Evolutionary conservation across 2,113 vertebrate genomes (phyloP).

Genomic region (Ctenodactylus gundi): DNA sequence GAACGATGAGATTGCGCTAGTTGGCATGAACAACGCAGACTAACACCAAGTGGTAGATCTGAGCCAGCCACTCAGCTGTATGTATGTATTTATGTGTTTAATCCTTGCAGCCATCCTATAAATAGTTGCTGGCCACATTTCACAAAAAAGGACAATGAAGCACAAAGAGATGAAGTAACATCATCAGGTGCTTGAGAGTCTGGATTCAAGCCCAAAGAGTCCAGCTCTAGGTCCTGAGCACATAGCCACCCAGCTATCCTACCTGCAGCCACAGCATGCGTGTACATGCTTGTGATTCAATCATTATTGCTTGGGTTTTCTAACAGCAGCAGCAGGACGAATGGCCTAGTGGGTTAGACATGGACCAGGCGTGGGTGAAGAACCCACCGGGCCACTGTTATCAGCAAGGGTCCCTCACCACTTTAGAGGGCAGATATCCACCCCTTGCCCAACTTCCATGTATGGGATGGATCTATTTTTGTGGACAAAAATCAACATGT

Average conservation of each 20-base stretch:
- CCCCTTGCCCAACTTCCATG: neutral
- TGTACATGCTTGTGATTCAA: neutral
- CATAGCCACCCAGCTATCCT: too few species aligned
- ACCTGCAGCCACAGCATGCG: neutral
- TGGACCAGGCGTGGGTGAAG: neutral
- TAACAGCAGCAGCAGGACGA: neutral
- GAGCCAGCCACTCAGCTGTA: neutral
- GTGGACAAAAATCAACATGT: neutral
- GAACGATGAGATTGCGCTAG: neutral
- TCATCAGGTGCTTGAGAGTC: neutral
- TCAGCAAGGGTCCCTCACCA: neutral
- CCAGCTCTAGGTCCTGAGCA: rapidly evolving
- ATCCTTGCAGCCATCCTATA: neutral
- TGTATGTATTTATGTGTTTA: rapidly evolving
- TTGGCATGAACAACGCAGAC: rapidly evolving
- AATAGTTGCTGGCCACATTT: neutral
- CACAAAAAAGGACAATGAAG: neutral
- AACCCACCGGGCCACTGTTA: neutral
- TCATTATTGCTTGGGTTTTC: neutral
- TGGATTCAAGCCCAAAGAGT: neutral
- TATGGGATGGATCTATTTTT: neutral
- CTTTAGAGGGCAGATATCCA: neutral
- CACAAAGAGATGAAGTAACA: neutral
- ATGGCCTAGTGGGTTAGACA: neutral
- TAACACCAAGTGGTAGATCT: rapidly evolving